phyloP scores from a whole-genome alignment of 2,888 invertebrate species.

The Agonopterix arenella region DNA sequence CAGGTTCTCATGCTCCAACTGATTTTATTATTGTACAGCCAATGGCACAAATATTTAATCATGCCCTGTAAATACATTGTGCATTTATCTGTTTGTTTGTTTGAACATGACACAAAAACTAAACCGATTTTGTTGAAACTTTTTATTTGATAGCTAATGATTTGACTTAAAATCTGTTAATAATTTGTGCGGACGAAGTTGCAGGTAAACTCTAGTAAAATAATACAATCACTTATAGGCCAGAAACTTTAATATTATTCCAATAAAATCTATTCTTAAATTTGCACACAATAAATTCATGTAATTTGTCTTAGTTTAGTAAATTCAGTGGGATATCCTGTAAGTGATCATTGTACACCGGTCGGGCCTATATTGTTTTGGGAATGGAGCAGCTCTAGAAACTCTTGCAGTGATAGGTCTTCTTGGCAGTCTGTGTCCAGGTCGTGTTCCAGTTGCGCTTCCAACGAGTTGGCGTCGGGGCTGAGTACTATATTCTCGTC shows the following conservation, averaged over 20 bases:
- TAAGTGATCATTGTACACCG: conserved; percentile 49
- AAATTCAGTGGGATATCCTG: conserved; percentile 18
- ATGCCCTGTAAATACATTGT: no score
- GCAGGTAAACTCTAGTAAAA: not conserved
- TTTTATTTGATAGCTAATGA: no score
- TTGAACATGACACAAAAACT: no score
- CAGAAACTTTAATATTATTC: conserved; percentile 33
- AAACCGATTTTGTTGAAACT: no score
- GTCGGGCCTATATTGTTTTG: conserved; percentile 62
- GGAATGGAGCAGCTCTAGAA: conserved; percentile 65
- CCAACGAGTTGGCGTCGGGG: conserved; percentile 67
- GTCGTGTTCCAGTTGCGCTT: conserved; percentile 69
- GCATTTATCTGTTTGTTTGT: no score
- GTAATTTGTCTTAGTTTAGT: conserved; percentile 38
- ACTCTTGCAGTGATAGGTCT: conserved; percentile 69
- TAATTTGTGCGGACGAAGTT: no score
- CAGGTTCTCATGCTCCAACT: no score
- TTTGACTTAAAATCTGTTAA: no score
- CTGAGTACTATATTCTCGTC: conserved; percentile 71
- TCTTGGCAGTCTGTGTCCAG: conserved; percentile 72
- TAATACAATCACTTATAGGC: conserved; percentile 16
- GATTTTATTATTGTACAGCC: no score
- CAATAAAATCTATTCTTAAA: conserved; percentile 56
- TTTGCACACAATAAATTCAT: conserved; percentile 66
- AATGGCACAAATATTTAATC: no score